Evolutionary conservation across 2,888 invertebrate genomes (phyloP), one percentile per base, ranked within the genome.

Genomic region (Cataglyphis altisquamis): DNA sequence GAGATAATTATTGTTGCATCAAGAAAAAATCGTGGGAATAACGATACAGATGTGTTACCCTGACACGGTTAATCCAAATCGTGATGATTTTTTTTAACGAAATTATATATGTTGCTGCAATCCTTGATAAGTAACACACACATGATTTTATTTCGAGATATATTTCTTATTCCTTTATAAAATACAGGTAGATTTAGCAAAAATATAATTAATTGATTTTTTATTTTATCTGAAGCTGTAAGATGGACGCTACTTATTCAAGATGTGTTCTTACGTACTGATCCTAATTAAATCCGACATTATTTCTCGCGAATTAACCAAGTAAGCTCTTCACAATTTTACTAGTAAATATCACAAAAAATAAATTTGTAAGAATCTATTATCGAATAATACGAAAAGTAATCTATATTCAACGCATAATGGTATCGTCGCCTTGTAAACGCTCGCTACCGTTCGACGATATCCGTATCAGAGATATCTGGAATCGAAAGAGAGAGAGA

Each of bases 401-500:
- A 72, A 29, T 41, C 21, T 60, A 39, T 72, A 52, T 77, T 77
- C 52, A 25, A 36, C 48, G 8, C n/a, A n/a, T 8, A 77, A 83
- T 66, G 70, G 82, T 74, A 87, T 84, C 86, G 81, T 45, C 63
- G 57, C 52, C 48, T 64, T 25, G 45, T 52, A 36, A 64, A 78
- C 64, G 73, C 78, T 67, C 72, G 91, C 91, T 91, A 91, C 91
- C 91, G 91, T 91, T 83, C 80, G 78, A 32, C 39, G 66, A 75
- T 89, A 90, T 90, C 89, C 90, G 88, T 91, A 91, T 88, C 90
- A 88, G 77, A n/a, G 72, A 52, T 89, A 91, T 91, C 91, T 86
- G 75, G 84, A 87, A 90, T 91, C 90, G 74, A 67, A 10, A 63
- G 63, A 32, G 74, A 45, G 41, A 62, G 32, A 62, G 32, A 32